Evolutionary conservation across 37 sponge, comb jelly and placozoan species (phyloP).

Genomic region (Halisarca cf. caerulea): DNA sequence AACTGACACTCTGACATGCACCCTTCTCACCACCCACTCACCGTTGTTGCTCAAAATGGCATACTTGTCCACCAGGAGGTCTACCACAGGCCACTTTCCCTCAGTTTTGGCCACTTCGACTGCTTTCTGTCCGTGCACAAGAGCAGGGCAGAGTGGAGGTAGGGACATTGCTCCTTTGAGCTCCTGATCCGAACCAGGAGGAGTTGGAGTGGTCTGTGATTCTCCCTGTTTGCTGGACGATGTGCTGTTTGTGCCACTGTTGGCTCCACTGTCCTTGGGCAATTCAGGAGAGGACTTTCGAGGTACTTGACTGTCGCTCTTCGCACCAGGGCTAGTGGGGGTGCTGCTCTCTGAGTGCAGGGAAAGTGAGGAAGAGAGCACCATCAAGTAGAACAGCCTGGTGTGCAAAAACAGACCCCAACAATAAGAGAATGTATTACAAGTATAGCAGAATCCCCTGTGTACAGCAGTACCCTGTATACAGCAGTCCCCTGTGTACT

Average conservation of each 20-base stretch:
- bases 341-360: neutral
- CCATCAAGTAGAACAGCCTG: no score
- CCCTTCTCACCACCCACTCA: no score
- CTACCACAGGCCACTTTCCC: conserved; percentile 75
- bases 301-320: neutral
- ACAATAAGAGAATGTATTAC: no score
- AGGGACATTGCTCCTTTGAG: neutral
- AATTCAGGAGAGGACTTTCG: neutral
- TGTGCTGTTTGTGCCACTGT: neutral
- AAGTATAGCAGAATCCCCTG: no score
- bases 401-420: no score
- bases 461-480: no score
- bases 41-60: conserved; percentile 57
- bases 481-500: no score
- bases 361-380: no score
- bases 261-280: neutral
- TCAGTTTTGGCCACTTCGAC: conserved; percentile 54
- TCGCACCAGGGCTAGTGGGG: neutral
- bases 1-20: no score
- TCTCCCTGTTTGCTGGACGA: neutral
- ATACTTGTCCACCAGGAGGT: conserved; percentile 69
- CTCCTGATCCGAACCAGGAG: no score
- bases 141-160: conserved; percentile 25
- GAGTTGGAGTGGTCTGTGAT: neutral
- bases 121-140: conserved; percentile 61